Base-by-base conservation (phyloP, 64 coral and sea anemone genomes). In the Montipora efflorescens region DNA sequence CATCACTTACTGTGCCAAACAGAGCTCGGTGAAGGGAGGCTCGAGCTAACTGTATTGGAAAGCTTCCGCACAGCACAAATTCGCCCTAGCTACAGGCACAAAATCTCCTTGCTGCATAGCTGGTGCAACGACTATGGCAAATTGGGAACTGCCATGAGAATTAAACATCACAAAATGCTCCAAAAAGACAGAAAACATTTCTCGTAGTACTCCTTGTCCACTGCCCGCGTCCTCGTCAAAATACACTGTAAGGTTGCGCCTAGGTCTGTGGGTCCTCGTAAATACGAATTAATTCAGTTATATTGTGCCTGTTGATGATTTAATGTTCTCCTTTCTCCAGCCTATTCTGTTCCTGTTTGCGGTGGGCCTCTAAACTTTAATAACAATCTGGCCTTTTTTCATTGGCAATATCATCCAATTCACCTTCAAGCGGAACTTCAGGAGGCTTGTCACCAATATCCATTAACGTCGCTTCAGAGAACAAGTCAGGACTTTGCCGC, bases 181-280 rank as follows among this genome's bases (percentile, higher is more conserved):
- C 49, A 1, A 81, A 58, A 81, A 81, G 20, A 81, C 47, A 6
- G 49, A 81, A n/a, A 22, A 50, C 79, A 81, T 81, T 81, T 81
- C 79, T 1, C 79, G 12, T 3, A 81, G 7, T 12, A 81, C 79
- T 7, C 79, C 79, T 16, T 58, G 20, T 10, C 49, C 79, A 57
- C 79, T 58, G 15, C 79, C 79, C 6, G 52, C 10, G 11, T 81
- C 79, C 19, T 81, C 49, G 25, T 81, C 49, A 28, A 81, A 81
- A 47, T 48, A 48, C 36, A 44, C 44, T n/a, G 55, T 15, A 13
- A 94, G 14, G 7, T 58, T 44, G 19, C 48, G 47, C 6, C 36
- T 43, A 55, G 59, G 58, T 88, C n/a, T 79, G 7, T 45, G 78
- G 45, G 62, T 94, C 92, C 62, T 75, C 80, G 47, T 94, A 88